phyloP scores from a whole-genome alignment of 2,113 vertebrate species.

The Epinephelus cyanopodus region DNA sequence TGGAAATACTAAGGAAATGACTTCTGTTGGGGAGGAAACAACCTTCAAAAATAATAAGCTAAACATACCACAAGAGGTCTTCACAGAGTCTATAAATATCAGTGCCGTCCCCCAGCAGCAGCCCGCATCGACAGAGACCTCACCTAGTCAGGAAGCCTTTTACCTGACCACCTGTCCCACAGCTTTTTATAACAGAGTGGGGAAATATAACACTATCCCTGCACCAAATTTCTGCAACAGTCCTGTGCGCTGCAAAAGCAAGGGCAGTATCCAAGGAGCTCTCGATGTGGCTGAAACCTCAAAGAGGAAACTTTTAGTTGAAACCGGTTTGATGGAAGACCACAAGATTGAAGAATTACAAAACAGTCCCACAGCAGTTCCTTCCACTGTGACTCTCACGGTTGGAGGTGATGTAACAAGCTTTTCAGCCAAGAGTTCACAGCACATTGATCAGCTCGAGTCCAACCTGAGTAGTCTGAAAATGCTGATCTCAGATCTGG shows the following conservation, averaged over 20 bases:
- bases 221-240: conserved; percentile 74
- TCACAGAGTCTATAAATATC: conserved; percentile 12
- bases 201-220: conserved; percentile 71
- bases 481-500: conserved; percentile 79
- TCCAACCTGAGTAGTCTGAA: conserved; percentile 78
- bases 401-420: conserved; percentile 9
- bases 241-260: conserved; percentile 73
- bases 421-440: conserved; percentile 42
- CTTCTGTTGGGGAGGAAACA: conserved; percentile 12
- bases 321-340: conserved; percentile 23
- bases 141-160: conserved; percentile 28
- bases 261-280: background rate
- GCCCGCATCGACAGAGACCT: background rate
- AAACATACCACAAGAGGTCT: conserved; percentile 46
- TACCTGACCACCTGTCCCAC: background rate
- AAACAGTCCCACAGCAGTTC: background rate
- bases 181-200: conserved; percentile 10
- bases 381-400: background rate
- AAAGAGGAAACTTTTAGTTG: conserved; percentile 31
- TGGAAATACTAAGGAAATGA: background rate
- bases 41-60: conserved; percentile 43
- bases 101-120: conserved; percentile 10
- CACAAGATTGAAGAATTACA: conserved; percentile 6
- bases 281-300: background rate
- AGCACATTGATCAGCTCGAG: conserved; percentile 80